These are phyloP conservation scores for Clavelina lepadiformis DNA, from an alignment of 23 tunicate species.

Conservation along the genomic window DNA sequence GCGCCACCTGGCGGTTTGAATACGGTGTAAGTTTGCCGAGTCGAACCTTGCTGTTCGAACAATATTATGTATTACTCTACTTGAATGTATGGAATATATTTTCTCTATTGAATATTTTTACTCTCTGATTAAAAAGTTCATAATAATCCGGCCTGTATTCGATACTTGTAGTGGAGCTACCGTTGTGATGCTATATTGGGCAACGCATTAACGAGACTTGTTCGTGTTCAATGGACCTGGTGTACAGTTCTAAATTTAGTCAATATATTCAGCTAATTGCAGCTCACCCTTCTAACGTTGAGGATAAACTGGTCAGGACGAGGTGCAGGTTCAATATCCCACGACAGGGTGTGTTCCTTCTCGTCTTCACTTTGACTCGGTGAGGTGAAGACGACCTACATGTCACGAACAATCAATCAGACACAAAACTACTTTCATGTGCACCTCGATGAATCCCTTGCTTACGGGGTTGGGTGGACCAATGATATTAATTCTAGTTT, in stretches of 20 bases:
- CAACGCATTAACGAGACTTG: too few species aligned
- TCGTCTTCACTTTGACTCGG: slow-evolving; percentile 29
- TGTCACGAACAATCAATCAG: not conserved
- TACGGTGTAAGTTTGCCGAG: slow-evolving; percentile 5
- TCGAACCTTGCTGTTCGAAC: slow-evolving; percentile 24
- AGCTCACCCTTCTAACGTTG: slow-evolving; percentile 32
- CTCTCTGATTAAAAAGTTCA: too few species aligned
- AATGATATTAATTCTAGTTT: slow-evolving; percentile 13
- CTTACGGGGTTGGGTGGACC: slow-evolving; percentile 37
- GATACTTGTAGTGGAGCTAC: too few species aligned
- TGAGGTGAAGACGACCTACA: slow-evolving; percentile 43
- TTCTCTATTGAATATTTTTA: too few species aligned
- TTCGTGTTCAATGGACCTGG: too few species aligned
- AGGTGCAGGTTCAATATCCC: slow-evolving; percentile 31
- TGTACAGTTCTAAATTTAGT: too few species aligned
- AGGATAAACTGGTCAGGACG: slow-evolving; percentile 7
- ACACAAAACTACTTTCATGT: not conserved
- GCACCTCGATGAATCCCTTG: not conserved
- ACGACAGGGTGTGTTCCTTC: slow-evolving; percentile 17
- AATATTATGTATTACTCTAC: too few species aligned
- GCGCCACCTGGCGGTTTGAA: slow-evolving; percentile 35
- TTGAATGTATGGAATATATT: too few species aligned
- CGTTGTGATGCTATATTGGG: too few species aligned
- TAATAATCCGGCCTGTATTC: too few species aligned
- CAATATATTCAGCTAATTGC: too few species aligned